Conservation (phyloP, 2,797 vertebrate species). For the Coreius guichenoti region DNA sequence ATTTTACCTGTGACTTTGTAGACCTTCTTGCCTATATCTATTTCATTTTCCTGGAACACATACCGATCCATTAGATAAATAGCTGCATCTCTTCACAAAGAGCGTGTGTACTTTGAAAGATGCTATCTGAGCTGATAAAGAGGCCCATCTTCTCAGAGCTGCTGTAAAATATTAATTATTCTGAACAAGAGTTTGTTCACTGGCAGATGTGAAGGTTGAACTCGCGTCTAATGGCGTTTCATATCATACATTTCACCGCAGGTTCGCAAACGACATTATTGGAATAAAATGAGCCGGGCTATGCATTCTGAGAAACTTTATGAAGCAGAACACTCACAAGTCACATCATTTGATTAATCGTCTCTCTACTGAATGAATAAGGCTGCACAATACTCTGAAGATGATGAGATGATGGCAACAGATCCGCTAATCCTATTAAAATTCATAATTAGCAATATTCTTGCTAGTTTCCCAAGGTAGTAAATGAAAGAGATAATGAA, state of each 20-base stretch:
- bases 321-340: slow-evolving; percentile 58
- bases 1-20: not conserved
- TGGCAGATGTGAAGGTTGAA: slow-evolving; percentile 25
- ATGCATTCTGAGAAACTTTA: slow-evolving; percentile 37
- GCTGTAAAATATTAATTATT: slow-evolving; percentile 37
- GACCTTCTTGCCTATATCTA: not conserved
- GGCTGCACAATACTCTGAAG: slow-evolving; percentile 66
- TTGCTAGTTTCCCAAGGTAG: slow-evolving; percentile 62
- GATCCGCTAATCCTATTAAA: slow-evolving; percentile 75
- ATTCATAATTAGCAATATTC: slow-evolving; percentile 71
- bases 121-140: slow-evolving; percentile 25
- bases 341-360: slow-evolving; percentile 67
- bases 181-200: slow-evolving; percentile 9
- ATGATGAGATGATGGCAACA: slow-evolving; percentile 65
- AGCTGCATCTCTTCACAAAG: slow-evolving; percentile 30
- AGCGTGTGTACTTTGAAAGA: not conserved
- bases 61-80: not conserved
- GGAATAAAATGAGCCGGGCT: slow-evolving; percentile 36
- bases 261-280: slow-evolving; percentile 19
- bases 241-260: slow-evolving; percentile 21
- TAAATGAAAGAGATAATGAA: slow-evolving; percentile 52
- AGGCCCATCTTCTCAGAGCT: not conserved
- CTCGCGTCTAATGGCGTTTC: slow-evolving; percentile 1
- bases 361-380: slow-evolving; percentile 69
- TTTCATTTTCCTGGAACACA: slow-evolving; percentile 24